These are phyloP conservation scores for Gymnodraco acuticeps DNA, from an alignment of 2,797 vertebrate genomes.

Conservation along the genomic window DNA sequence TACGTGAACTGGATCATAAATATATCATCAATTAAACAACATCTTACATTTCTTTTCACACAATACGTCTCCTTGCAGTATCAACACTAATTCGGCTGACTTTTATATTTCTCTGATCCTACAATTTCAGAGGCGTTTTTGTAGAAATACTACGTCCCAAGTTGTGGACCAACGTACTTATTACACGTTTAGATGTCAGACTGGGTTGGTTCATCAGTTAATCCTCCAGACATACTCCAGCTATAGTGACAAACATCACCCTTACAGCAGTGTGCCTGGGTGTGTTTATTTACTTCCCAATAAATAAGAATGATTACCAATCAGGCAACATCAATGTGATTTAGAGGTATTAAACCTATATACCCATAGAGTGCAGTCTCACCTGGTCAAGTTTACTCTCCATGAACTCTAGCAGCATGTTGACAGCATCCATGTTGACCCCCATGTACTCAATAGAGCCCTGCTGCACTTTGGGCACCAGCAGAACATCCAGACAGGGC, in stretches of 20 bases:
- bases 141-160: too few species aligned
- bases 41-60: too few species aligned
- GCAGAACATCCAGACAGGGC: constrained; percentile 90
- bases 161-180: too few species aligned
- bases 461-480: constrained; percentile 88
- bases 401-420: constrained; percentile 89
- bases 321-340: not conserved
- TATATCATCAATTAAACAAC: too few species aligned
- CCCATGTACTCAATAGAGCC: constrained; percentile 93
- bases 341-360: not conserved
- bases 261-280: not conserved
- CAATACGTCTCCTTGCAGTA: too few species aligned
- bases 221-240: constrained; percentile 8
- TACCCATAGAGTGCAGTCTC: constrained; percentile 36
- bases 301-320: not conserved
- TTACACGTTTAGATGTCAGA: too few species aligned
- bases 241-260: not conserved
- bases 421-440: constrained; percentile 93
- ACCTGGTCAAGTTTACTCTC: constrained; percentile 92
- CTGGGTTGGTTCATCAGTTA: not conserved
- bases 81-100: too few species aligned
- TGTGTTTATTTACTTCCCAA: not conserved
- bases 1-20: too few species aligned
- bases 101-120: too few species aligned
- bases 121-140: too few species aligned